Conservation (phyloP, 2,888 invertebrate species). For the Trichogramma dendrolimi region DNA sequence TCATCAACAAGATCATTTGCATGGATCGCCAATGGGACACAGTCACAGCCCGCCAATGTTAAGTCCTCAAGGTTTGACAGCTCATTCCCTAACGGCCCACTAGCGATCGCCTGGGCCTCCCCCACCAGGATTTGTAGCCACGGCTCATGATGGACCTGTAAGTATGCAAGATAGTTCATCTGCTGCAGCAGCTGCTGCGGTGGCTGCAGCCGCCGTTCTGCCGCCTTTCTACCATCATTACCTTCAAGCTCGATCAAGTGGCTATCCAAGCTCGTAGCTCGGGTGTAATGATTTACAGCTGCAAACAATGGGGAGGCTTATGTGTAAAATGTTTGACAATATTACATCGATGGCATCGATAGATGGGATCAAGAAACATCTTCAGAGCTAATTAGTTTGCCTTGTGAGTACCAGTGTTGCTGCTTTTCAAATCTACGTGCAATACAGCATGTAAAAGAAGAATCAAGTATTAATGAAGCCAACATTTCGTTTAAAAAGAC, state of each 20-base stretch:
- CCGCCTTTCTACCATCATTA: slow-evolving; percentile 51
- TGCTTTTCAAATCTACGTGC: no score
- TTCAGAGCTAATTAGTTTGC: no score
- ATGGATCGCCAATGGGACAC: slow-evolving; percentile 80
- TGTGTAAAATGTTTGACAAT: no score
- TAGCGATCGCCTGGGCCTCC: slow-evolving; percentile 64
- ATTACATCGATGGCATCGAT: no score
- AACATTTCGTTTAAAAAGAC: not conserved
- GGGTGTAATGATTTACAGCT: not conserved
- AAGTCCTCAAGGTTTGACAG: slow-evolving; percentile 72
- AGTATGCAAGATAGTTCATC: slow-evolving; percentile 35
- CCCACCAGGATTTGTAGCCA: slow-evolving; percentile 50
- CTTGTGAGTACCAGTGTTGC: no score
- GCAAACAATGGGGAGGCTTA: not conserved
- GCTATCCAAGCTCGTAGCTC: slow-evolving; percentile 48
- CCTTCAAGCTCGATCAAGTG: slow-evolving; percentile 48
- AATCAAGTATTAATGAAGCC: not conserved
- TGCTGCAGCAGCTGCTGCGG: slow-evolving; percentile 35
- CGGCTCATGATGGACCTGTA: not conserved
- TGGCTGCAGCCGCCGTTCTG: slow-evolving; percentile 46
- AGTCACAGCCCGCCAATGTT: slow-evolving; percentile 75
- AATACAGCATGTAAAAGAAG: not conserved
- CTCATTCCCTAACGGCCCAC: slow-evolving; percentile 75
- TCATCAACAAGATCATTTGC: slow-evolving; percentile 81
- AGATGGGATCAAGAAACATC: no score